These are phyloP conservation scores for Mastacembelus armatus DNA, from an alignment of 2,797 vertebrate genomes.

Conservation along the genomic window DNA sequence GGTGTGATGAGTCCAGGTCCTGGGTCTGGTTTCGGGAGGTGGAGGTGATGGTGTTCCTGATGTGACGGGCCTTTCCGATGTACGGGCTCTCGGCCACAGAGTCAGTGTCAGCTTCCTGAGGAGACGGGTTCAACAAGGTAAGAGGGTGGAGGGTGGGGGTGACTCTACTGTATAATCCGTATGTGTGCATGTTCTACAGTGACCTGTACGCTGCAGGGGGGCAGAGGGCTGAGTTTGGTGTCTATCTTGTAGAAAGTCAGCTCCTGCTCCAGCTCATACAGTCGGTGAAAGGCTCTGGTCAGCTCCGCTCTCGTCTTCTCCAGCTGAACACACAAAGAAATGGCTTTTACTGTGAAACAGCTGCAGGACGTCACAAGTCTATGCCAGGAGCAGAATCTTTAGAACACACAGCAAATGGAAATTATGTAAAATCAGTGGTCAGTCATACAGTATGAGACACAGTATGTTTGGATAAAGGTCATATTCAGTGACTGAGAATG, in stretches of 20 bases:
- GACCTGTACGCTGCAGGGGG: not conserved
- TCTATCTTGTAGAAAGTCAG: conserved; percentile 13
- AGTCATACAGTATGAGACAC: not conserved
- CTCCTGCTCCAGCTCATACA: conserved; percentile 34
- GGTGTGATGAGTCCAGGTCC: not conserved
- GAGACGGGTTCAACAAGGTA: not conserved
- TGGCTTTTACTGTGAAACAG: conserved; percentile 12
- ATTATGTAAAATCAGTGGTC: not conserved
- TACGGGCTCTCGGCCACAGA: conserved; percentile 1
- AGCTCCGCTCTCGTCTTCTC: conserved; percentile 20
- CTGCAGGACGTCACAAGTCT: not conserved
- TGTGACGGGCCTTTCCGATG: conserved; percentile 2
- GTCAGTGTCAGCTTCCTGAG: not conserved
- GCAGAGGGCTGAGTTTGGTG: not conserved
- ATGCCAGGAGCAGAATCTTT: not conserved
- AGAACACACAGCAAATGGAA: not conserved
- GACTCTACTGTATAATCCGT: not conserved
- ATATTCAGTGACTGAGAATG: not conserved
- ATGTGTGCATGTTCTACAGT: not conserved
- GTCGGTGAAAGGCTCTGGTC: conserved; percentile 15
- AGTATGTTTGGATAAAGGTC: not conserved
- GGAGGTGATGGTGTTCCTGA: conserved; percentile 4
- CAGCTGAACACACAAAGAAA: conserved; percentile 6
- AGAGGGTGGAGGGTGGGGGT: no score
- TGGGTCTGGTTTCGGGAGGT: not conserved